Evolutionary conservation across 2,113 vertebrate genomes (phyloP), one percentile per base, ranked within the genome.

Genomic region (Microcebus lehilahytsara): DNA sequence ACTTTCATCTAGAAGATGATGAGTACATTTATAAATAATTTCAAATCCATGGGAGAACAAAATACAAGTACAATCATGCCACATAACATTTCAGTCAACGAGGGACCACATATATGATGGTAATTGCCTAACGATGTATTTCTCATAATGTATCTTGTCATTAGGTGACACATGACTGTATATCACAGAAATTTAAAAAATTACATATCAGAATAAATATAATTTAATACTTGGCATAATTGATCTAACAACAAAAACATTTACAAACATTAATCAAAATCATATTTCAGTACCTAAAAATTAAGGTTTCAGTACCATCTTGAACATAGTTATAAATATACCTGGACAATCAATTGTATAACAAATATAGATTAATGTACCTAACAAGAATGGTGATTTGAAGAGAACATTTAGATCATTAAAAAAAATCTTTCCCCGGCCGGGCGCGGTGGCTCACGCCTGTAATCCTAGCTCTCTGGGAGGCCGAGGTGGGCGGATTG

Each of bases 251-350:
- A 81, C 40, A 20, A 87, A 37, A 79, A 88, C 13, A 42, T 81
- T 62, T 64, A n/a, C 3, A 84, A 90, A 83, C n/a, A 95, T n/a
- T 78, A 75, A 75, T 93, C 56, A 96, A 79, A 93, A 95, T 84
- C 27, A 20, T 89, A 83, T 81, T 85, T 93, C 77, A 95, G 25
- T 46, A 80, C 9, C 27, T 74, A 30, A 93, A 86, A 87, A 75
- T 72, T 66, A 85, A 86, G 32, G 12, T 91, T 96, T 92, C 46
- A 40, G 51, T 91, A 78, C n/a, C 56, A 83, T 60, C 64, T 89
- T 89, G 10, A 95, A 42, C 46, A 19, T 58, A 92, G 30, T 91
- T 78, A 81, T n/a, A 93, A 93, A 91, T 77, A 89, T 1, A 85
- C 64, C 20, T 83, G 19, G 34, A 79, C 93, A 94, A 74, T 60